Base-by-base conservation (phyloP, 2,113 vertebrate species). In the Terrapene triunguis region DNA sequence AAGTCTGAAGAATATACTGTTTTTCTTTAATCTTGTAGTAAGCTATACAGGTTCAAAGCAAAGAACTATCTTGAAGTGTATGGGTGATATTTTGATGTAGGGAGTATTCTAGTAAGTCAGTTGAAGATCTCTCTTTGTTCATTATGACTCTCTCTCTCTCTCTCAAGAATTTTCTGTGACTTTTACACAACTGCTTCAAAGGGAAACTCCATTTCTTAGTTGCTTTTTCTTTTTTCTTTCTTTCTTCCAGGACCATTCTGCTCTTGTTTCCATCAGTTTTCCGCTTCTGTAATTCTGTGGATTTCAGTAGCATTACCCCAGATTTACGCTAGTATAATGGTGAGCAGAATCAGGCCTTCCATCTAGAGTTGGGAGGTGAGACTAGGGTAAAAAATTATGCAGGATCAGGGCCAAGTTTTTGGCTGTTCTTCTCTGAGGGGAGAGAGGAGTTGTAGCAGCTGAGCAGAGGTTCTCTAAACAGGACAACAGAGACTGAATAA, bases 231-330 rank as follows among this genome's bases (percentile, higher is more conserved):
- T 8, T 25, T 25, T 29, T 6, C 8, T 74, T n/a, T 80, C n/a
- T 22, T 89, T 89, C 47, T 87, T 62, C 59, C 48, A 8, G 29
- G 16, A 32, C 79, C 29, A 32, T 85, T 29, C 29, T 89, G 16
- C 1, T 0, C 88, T 92, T 29, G 17, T 0, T 0, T 42, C 81
- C 2, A 0, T 83, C 57, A 80, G 12, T 19, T 85, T 85, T 13
- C 42, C 7, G 1, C 5, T 80, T 11, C 16, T 62, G 6, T 79
- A 85, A 53, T 29, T 84, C 29, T 9, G 24, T 2, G 5, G 57
- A 44, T 1, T 0, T 35, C 16, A n/a, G 12, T 62, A 91, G 9
- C 0, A 0, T 90, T 82, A 10, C 2, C 10, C 47, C 11, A 57
- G 50, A 42, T 89, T 89, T 54, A 47, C 27, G 3, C n/a, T 80